phyloP scores from a whole-genome alignment of 2,888 invertebrate species.

The Sinohyriopsis cumingii region DNA sequence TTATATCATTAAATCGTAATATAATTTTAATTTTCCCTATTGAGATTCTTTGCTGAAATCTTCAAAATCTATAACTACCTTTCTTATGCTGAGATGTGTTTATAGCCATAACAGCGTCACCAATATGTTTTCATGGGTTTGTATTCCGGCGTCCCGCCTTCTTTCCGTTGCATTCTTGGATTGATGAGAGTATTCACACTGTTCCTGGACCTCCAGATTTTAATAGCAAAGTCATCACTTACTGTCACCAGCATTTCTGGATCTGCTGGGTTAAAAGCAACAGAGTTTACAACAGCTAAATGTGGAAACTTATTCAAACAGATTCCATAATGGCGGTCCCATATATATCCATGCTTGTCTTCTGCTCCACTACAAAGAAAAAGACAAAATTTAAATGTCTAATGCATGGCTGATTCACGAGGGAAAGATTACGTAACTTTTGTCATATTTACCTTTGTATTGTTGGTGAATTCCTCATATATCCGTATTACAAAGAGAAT shows the following conservation, averaged over 20 bases:
- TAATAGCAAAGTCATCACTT: conserved; percentile 86
- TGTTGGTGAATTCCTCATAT: too few species aligned
- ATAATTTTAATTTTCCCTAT: too few species aligned
- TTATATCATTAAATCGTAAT: too few species aligned
- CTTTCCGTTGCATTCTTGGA: background rate
- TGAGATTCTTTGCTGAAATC: too few species aligned
- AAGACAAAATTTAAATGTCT: background rate
- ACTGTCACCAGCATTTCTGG: conserved; percentile 87
- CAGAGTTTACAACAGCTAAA: conserved; percentile 86
- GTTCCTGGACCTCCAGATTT: conserved; percentile 75
- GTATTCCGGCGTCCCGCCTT: background rate
- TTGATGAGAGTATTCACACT: conserved; percentile 39
- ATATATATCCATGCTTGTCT: conserved; percentile 86
- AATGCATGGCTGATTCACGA: too few species aligned
- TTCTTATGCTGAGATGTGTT: background rate
- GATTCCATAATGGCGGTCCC: conserved; percentile 88
- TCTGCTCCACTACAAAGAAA: conserved; percentile 82
- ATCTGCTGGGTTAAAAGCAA: conserved; percentile 87
- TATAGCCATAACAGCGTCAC: background rate
- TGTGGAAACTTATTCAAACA: conserved; percentile 85
- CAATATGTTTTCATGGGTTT: background rate
- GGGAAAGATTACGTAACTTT: too few species aligned
- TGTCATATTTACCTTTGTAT: too few species aligned
- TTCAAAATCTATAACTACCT: conserved; percentile 6
- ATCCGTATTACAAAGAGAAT: too few species aligned